phyloP scores from a whole-genome alignment of 2,797 vertebrate species.

The Thalassophryne amazonica region DNA sequence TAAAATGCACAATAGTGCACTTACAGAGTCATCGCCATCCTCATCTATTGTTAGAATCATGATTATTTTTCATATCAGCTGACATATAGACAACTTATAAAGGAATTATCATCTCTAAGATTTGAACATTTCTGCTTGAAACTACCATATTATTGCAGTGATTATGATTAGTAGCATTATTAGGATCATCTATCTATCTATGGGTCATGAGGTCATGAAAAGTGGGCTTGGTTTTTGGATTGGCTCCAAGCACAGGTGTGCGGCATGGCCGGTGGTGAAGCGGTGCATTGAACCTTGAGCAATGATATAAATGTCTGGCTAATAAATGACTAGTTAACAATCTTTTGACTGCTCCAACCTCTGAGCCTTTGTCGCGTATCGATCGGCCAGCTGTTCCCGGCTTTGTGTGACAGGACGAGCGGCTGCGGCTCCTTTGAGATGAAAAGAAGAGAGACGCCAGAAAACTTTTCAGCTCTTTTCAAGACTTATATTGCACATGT shows the following conservation, averaged over 20 bases:
- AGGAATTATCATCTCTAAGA: too few relatives aligned
- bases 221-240: constrained; percentile 52
- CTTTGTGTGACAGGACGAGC: constrained; percentile 71
- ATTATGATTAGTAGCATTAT: too few relatives aligned
- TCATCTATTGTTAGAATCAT: neutral
- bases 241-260: constrained; percentile 78
- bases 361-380: constrained; percentile 80
- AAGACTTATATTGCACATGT: too few relatives aligned
- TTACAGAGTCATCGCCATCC: neutral
- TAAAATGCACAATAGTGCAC: constrained; percentile 49
- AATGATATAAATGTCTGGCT: constrained; percentile 86
- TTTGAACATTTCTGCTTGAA: too few relatives aligned
- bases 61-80: constrained; percentile 9
- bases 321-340: constrained; percentile 87
- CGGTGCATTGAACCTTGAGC: constrained; percentile 77
- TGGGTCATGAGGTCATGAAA: constrained; percentile 45
- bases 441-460: constrained; percentile 50
- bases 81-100: too few relatives aligned
- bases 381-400: constrained; percentile 83
- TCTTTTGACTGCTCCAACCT: constrained; percentile 85
- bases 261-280: constrained; percentile 66
- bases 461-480: constrained; percentile 39
- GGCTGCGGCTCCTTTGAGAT: constrained; percentile 68
- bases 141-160: too few relatives aligned
- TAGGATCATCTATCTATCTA: too few relatives aligned